phyloP scores from a whole-genome alignment of 2,888 invertebrate species.

The Caenorhabditis sinica region DNA sequence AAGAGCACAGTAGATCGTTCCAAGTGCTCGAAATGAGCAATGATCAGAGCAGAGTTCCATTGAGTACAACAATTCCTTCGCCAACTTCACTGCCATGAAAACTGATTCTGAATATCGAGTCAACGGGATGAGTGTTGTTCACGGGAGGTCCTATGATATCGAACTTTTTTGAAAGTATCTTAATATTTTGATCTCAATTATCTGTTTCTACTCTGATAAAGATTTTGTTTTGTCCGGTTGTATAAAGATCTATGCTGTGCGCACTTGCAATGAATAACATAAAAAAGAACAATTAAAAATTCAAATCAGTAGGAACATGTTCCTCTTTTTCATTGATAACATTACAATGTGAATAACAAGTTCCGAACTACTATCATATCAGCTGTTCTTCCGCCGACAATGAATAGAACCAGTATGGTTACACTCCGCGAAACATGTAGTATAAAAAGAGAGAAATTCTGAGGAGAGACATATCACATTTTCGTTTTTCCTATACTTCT shows the following conservation, averaged over 20 bases:
- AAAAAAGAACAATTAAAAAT: background rate
- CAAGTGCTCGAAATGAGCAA: conserved; percentile 55
- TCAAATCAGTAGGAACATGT: conserved; percentile 10
- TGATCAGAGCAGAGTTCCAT: conserved; percentile 42
- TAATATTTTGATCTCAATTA: conserved; percentile 15
- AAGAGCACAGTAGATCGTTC: conserved; percentile 56
- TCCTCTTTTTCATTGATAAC: conserved; percentile 12
- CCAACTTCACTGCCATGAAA: conserved; percentile 27
- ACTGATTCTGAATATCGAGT: conserved; percentile 16
- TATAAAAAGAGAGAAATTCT: conserved; percentile 32
- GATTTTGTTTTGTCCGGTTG: background rate
- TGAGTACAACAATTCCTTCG: conserved; percentile 48
- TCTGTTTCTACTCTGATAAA: conserved; percentile 6
- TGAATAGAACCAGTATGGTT: conserved; percentile 45
- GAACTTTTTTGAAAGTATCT: conserved; percentile 27
- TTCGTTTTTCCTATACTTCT: conserved; percentile 4
- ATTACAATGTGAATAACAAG: conserved; percentile 36
- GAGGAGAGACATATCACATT: background rate
- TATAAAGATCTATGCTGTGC: background rate
- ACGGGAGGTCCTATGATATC: conserved; percentile 20
- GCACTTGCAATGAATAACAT: too few species aligned
- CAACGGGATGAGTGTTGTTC: background rate
- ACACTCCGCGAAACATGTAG: conserved; percentile 38
- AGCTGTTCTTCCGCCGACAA: conserved; percentile 29
- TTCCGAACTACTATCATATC: conserved; percentile 51